Percentiles rank a stretch among this genome's conserved stretches.
phyloP scores from a whole-genome alignment of 2,113 vertebrate species.

The Enhydra lutris region DNA sequence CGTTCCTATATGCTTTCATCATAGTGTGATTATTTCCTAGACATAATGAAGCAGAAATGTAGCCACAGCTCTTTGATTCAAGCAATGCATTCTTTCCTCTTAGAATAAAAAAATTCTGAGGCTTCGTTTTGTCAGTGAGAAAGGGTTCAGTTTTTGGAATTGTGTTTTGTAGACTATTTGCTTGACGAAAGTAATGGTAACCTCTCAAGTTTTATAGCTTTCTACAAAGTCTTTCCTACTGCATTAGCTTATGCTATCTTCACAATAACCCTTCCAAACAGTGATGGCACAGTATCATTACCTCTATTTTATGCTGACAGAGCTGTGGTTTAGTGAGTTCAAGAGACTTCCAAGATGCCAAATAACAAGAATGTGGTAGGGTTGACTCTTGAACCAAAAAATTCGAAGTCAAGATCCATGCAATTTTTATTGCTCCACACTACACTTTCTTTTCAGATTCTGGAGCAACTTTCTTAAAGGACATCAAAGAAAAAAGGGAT shows the following conservation, averaged over 20 bases:
- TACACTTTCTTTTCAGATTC: neutral
- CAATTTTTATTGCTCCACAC: neutral
- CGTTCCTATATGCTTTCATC: neutral
- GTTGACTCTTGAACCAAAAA: neutral
- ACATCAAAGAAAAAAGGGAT: neutral
- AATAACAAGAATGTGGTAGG: neutral
- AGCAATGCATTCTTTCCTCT: neutral
- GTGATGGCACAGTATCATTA: neutral
- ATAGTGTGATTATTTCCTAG: neutral
- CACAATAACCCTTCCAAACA: neutral
- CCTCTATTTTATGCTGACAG: neutral
- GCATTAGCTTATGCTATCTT: neutral
- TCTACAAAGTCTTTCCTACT: neutral
- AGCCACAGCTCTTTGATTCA: neutral
- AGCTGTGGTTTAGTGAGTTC: neutral
- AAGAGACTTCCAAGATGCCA: neutral
- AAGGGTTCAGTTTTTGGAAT: neutral
- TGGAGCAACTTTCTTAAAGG: neutral
- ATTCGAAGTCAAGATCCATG: neutral
- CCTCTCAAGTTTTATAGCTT: neutral
- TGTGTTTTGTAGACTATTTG: neutral
- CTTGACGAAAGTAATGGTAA: neutral
- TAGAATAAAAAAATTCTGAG: neutral
- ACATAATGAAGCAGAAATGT: neutral
- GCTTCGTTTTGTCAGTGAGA: neutral